Conservation (phyloP, 37 sponge, comb jelly and placozoan species). For the Cladorhizidae sp. region DNA sequence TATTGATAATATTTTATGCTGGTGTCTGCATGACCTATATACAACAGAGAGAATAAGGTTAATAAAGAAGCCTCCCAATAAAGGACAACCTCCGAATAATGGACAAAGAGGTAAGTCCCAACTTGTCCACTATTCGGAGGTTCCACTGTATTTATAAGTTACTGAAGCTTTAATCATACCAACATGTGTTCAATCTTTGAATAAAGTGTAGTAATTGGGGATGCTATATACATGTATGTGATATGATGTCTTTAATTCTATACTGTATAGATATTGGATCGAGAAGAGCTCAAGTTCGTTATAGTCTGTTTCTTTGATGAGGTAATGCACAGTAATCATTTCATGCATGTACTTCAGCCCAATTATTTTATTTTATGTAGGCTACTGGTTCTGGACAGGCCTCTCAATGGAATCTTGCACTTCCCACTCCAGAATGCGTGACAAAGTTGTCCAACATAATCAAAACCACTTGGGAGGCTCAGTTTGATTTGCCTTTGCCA, state of each 20-base stretch:
- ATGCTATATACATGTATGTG: neutral
- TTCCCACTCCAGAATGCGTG: slow-evolving; percentile 16
- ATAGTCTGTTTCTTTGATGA: slow-evolving; percentile 41
- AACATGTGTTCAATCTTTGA: neutral
- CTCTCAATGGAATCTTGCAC: slow-evolving; percentile 18
- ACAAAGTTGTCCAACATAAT: slow-evolving; percentile 19
- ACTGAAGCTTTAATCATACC: neutral
- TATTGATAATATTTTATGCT: too few species aligned
- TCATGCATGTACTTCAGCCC: neutral
- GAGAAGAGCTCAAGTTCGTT: slow-evolving; percentile 19
- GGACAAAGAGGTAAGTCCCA: too few species aligned
- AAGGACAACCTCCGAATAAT: too few species aligned
- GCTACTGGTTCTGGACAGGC: slow-evolving; percentile 21
- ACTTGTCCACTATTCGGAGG: too few species aligned
- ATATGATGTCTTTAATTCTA: neutral
- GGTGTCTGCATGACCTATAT: too few species aligned
- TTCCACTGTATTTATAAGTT: neutral
- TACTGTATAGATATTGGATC: slow-evolving; percentile 14
- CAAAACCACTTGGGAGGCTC: slow-evolving; percentile 27
- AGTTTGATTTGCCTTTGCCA: slow-evolving; percentile 31
- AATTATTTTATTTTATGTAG: neutral
- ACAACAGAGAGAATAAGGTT: too few species aligned
- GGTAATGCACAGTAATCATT: neutral
- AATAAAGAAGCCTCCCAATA: too few species aligned
- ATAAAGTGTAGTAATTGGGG: neutral